Evolutionary conservation across 2,888 invertebrate genomes (phyloP), one percentile per base, ranked within the genome.

Genomic region (Selenia dentaria): DNA sequence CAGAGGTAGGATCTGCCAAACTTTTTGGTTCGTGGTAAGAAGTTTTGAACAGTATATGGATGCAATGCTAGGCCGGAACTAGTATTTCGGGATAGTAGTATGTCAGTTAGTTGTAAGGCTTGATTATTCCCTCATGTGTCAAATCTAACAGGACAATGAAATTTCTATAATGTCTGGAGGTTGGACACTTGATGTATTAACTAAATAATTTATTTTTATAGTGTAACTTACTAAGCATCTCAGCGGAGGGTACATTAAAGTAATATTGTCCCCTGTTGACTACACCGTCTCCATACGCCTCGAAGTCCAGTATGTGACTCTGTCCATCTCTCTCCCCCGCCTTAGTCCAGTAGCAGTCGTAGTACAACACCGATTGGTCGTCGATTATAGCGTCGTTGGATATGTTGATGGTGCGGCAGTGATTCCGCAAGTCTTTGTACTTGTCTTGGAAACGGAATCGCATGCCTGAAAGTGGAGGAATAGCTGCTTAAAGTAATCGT

Each of bases 191-290:
- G n/a, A n/a, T n/a, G n/a, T n/a, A n/a, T n/a, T n/a, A n/a, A n/a
- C n/a, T n/a, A n/a, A n/a, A n/a, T n/a, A n/a, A n/a, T n/a, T n/a
- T n/a, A n/a, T n/a, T n/a, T n/a, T n/a, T n/a, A n/a, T n/a, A n/a
- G n/a, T n/a, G n/a, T n/a, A 9, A 20, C 89, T 86, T 64, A 90
- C 90, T 83, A 3, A 90, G 62, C 86, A 85, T 88, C 40, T 79
- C 71, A 9, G 73, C 74, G 0, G 83, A 76, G 0, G 90, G 90
- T 54, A 88, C 77, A 51, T 89, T 90, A 51, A 90, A 90, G 54
- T 80, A 83, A 60, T 84, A 88, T 49, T 74, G 74, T 2, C 89
- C 89, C 25, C 85, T 74, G 34, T 87, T 83, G 0, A 82, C 69
- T 1, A 67, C 70, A 0, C 59, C 64, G n/a, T 83, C 85, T 18